phyloP scores from a whole-genome alignment of 2,113 vertebrate species.

The Neoarius graeffei region DNA sequence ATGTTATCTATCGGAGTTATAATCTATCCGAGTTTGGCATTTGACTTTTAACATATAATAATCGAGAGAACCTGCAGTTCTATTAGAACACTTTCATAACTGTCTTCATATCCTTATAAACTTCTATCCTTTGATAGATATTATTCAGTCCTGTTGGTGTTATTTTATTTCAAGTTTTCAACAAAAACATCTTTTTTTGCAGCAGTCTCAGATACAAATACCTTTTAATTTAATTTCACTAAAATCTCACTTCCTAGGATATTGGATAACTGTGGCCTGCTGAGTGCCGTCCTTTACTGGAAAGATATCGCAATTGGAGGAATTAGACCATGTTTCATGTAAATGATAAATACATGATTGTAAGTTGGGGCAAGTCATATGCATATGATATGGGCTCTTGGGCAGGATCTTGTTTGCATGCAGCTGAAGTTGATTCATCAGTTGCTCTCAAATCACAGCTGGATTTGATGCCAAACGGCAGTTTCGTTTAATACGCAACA shows the following conservation, averaged over 20 bases:
- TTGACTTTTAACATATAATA: too few relatives aligned
- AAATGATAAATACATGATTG: neutral
- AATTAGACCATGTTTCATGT: neutral
- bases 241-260: neutral
- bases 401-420: neutral
- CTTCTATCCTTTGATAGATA: neutral
- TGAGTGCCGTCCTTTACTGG: neutral
- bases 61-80: neutral
- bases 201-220: neutral
- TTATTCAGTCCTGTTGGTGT: neutral
- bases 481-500: neutral
- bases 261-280: neutral
- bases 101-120: neutral
- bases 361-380: neutral
- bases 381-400: neutral
- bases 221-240: neutral
- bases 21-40: too few relatives aligned
- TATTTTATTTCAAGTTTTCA: neutral
- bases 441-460: neutral
- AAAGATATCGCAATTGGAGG: neutral
- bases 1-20: too few relatives aligned
- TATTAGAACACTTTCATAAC: neutral
- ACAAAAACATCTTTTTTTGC: neutral
- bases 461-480: slow-evolving; percentile 2
- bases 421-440: neutral